phyloP scores from a whole-genome alignment of 2,888 invertebrate species.

The Bedellia somnulentella region DNA sequence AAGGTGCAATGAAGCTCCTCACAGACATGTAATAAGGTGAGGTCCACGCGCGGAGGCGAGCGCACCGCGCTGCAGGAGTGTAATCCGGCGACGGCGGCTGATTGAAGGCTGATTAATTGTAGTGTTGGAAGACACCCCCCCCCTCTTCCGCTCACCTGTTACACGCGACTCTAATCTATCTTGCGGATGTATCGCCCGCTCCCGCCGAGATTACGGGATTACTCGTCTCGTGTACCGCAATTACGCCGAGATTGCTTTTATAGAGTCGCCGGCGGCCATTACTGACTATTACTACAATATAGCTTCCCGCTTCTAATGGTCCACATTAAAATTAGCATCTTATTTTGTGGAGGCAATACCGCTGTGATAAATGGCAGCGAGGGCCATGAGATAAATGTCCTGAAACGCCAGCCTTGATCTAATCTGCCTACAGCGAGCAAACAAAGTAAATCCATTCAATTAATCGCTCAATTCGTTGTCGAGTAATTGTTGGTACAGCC shows the following conservation, averaged over 20 bases:
- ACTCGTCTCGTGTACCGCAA: conserved; percentile 11
- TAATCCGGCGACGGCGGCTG: not conserved
- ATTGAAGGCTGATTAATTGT: conserved; percentile 3
- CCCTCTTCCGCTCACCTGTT: not conserved
- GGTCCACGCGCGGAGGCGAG: conserved; percentile 8
- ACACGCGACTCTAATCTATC: too few relatives aligned
- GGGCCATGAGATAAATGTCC: too few relatives aligned
- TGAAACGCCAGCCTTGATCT: too few relatives aligned
- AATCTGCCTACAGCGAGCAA: too few relatives aligned
- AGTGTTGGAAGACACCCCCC: not conserved
- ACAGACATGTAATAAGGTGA: not conserved
- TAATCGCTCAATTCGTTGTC: too few relatives aligned
- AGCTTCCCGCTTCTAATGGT: conserved; percentile 23
- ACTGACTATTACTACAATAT: too few relatives aligned
- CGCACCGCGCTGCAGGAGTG: conserved; percentile 7
- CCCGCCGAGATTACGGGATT: conserved; percentile 14
- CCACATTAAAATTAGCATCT: conserved; percentile 29
- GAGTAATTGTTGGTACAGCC: too few relatives aligned
- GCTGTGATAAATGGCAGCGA: too few relatives aligned
- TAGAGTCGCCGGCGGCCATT: too few relatives aligned
- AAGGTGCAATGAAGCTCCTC: too few relatives aligned
- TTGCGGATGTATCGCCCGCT: too few relatives aligned
- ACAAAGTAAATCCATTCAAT: too few relatives aligned
- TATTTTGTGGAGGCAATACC: conserved; percentile 28
- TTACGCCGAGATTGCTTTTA: conserved; percentile 22